Conservation (phyloP, 2,888 invertebrate genomes). For the Euplagia quadripunctaria region DNA sequence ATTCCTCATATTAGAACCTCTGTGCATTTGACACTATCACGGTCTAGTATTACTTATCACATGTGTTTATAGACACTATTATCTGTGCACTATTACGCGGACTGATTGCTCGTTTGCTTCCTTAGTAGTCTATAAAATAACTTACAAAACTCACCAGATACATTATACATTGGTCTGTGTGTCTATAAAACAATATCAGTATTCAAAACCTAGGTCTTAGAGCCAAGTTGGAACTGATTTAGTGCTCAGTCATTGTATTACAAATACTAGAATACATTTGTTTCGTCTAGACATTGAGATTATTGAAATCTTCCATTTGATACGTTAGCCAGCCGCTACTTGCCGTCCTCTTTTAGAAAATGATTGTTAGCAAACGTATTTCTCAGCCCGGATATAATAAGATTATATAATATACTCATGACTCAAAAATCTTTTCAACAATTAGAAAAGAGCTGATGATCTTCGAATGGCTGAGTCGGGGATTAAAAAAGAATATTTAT, state of each 20-base stretch:
- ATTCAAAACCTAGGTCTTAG: constrained; percentile 46
- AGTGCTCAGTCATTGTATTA: constrained; percentile 80
- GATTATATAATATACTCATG: neutral
- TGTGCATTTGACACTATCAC: no score
- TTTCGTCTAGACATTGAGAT: constrained; percentile 77
- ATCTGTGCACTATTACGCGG: no score
- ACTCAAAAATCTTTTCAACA: no score
- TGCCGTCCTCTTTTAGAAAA: neutral
- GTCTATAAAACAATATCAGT: constrained; percentile 12
- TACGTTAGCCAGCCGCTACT: constrained; percentile 31
- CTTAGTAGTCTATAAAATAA: no score
- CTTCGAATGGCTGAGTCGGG: no score
- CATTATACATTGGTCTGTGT: neutral
- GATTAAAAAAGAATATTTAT: no score
- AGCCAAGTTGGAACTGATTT: constrained; percentile 60
- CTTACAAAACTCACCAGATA: neutral
- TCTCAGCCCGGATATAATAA: neutral
- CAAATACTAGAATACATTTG: constrained; percentile 82
- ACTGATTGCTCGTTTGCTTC: no score
- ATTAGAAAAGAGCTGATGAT: no score
- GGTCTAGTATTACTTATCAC: no score
- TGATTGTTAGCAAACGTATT: neutral
- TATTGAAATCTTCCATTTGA: constrained; percentile 47
- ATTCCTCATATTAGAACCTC: no score
- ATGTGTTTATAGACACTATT: no score